Conservation (phyloP, 2,888 invertebrate genomes). For the Nomada ruficornis region DNA sequence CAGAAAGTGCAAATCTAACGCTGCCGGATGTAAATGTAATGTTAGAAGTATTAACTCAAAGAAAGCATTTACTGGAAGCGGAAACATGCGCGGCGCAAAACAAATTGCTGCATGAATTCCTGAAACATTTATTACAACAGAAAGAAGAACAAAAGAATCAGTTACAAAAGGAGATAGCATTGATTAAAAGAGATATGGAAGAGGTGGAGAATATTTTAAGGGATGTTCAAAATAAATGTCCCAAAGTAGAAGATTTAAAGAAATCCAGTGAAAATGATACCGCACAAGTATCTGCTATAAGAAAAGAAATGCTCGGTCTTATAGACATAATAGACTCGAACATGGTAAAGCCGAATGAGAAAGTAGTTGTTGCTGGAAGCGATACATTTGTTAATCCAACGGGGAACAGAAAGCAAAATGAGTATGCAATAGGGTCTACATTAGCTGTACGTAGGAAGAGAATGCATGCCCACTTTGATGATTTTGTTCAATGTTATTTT, state of each 20-base stretch:
- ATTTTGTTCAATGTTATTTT: slow-evolving; percentile 95
- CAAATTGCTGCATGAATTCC: slow-evolving; percentile 92
- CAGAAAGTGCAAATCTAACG: slow-evolving; percentile 89
- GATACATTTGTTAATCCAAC: slow-evolving; percentile 68
- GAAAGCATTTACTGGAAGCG: slow-evolving; percentile 92
- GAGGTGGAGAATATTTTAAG: slow-evolving; percentile 89
- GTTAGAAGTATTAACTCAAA: slow-evolving; percentile 91
- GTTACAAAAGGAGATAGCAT: slow-evolving; percentile 89
- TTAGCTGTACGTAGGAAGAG: slow-evolving; percentile 89
- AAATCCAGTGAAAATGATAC: slow-evolving; percentile 85
- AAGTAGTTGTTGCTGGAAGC: slow-evolving; percentile 46
- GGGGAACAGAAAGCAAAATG: slow-evolving; percentile 69
- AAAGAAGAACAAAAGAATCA: slow-evolving; percentile 89
- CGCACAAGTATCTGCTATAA: slow-evolving; percentile 85
- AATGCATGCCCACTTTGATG: slow-evolving; percentile 94
- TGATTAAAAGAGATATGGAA: slow-evolving; percentile 90
- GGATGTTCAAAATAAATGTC: slow-evolving; percentile 87
- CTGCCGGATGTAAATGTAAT: slow-evolving; percentile 93
- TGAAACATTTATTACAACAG: slow-evolving; percentile 90
- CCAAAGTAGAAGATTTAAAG: slow-evolving; percentile 86
- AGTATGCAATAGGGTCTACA: slow-evolving; percentile 82
- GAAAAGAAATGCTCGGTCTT: slow-evolving; percentile 86
- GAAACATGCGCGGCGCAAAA: slow-evolving; percentile 93
- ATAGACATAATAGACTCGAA: slow-evolving; percentile 86
- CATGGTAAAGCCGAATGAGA: slow-evolving; percentile 79